These are phyloP conservation scores for Tympanoctomys barrerae DNA, from an alignment of 2,797 vertebrate species.

Conservation along the genomic window DNA sequence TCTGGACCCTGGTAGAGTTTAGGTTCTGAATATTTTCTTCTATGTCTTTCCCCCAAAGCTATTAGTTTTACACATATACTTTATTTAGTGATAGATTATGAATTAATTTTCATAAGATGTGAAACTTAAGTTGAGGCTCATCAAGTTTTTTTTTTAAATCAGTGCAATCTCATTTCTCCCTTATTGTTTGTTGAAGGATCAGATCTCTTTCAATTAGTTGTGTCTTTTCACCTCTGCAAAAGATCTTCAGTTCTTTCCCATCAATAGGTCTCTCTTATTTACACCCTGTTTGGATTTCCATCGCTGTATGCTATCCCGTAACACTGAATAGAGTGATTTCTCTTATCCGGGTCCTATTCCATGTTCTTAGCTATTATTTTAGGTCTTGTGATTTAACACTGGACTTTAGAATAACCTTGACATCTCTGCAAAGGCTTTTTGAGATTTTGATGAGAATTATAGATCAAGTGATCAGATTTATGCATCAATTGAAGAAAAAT, in stretches of 20 bases:
- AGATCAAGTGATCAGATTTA: not conserved
- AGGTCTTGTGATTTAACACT: not conserved
- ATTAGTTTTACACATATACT: not conserved
- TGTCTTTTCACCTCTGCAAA: not conserved
- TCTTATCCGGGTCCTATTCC: not conserved
- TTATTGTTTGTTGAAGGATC: not conserved
- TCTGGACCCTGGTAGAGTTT: not conserved
- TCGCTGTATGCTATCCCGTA: not conserved
- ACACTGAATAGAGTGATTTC: not conserved
- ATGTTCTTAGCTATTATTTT: not conserved
- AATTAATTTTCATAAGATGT: not conserved
- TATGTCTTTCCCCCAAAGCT: not conserved
- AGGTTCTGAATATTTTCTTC: not conserved
- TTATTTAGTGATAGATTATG: conserved; percentile 18
- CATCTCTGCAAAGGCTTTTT: not conserved
- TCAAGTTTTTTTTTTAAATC: not conserved
- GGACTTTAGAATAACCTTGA: not conserved
- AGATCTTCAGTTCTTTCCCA: not conserved
- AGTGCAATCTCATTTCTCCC: not conserved
- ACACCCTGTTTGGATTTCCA: not conserved
- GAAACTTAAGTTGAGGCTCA: not conserved
- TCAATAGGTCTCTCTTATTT: not conserved
- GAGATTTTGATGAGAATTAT: not conserved
- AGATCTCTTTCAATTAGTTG: not conserved
- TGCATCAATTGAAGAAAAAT: not conserved